A percentile compares a stretch with the other conserved stretches of the same genome.
phyloP scores from a whole-genome alignment of 2,113 vertebrate species.

The Tonatia bakeri region DNA sequence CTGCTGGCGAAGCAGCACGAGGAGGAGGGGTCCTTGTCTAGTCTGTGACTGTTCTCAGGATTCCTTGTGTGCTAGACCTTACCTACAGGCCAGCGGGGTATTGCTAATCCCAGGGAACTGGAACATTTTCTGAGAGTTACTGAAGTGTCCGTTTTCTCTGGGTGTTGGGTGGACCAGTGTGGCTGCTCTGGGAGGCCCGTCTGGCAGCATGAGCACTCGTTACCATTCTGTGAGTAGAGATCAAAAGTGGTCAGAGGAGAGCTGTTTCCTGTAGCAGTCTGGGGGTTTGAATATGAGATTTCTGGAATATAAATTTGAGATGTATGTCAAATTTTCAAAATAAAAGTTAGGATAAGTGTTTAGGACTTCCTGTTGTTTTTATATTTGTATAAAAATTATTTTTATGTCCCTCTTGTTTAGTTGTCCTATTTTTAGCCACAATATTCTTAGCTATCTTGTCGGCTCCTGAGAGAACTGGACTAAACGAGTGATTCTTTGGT shows the following conservation, averaged over 20 bases:
- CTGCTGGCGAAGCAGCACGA: not conserved
- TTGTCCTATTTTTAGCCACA: not conserved
- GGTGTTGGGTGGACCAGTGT: not conserved
- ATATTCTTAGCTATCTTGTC: not conserved
- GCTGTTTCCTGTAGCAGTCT: not conserved
- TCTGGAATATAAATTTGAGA: not conserved
- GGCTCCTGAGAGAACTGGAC: not conserved
- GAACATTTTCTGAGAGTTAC: not conserved
- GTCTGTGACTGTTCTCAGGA: not conserved
- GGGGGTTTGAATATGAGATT: not conserved
- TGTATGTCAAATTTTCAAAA: not conserved
- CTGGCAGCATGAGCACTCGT: not conserved
- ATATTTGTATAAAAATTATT: not conserved
- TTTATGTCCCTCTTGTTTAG: not conserved
- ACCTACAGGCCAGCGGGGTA: not conserved
- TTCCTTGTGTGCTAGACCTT: not conserved
- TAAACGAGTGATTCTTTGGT: not conserved
- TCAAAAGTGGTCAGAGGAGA: not conserved
- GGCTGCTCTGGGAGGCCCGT: not conserved
- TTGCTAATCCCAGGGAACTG: not conserved
- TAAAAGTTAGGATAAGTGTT: not conserved
- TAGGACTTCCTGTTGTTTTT: not conserved
- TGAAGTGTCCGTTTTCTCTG: not conserved
- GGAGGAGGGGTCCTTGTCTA: not conserved
- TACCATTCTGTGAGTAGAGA: not conserved